Conservation (phyloP, 2,113 vertebrate species). For the Cichladusa arquata region DNA sequence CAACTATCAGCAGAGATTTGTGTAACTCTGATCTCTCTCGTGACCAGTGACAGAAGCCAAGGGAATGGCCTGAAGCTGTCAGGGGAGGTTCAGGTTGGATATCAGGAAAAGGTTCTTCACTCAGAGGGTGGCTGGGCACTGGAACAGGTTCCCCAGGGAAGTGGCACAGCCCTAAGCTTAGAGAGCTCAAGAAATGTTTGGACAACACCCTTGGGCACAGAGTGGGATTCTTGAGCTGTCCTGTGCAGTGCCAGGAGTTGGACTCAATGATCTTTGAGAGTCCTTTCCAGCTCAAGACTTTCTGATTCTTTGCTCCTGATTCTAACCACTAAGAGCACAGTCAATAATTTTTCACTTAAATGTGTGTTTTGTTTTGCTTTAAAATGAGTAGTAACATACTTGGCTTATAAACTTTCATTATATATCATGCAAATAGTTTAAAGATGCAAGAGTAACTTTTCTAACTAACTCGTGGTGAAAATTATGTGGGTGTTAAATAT, state of each 20-base stretch:
- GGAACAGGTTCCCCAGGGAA: background rate
- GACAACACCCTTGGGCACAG: background rate
- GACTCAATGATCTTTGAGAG: background rate
- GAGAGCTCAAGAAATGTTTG: background rate
- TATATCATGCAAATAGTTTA: background rate
- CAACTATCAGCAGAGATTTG: background rate
- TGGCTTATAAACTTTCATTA: background rate
- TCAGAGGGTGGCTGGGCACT: background rate
- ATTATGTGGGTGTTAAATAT: background rate
- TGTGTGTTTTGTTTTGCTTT: background rate
- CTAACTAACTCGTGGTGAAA: background rate
- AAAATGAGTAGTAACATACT: background rate
- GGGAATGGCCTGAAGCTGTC: background rate
- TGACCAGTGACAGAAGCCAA: background rate
- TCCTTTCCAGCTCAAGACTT: background rate
- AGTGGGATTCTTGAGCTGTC: background rate
- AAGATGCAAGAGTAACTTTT: background rate
- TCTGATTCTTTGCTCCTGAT: background rate
- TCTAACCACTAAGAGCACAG: background rate
- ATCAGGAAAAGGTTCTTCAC: background rate
- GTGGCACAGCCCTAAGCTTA: background rate
- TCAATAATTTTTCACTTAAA: background rate
- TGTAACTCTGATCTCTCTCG: accelerated
- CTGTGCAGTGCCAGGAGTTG: background rate
- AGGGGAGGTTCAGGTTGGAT: background rate